phyloP scores from a whole-genome alignment of 2,113 vertebrate genomes.

The Crocuta crocuta region DNA sequence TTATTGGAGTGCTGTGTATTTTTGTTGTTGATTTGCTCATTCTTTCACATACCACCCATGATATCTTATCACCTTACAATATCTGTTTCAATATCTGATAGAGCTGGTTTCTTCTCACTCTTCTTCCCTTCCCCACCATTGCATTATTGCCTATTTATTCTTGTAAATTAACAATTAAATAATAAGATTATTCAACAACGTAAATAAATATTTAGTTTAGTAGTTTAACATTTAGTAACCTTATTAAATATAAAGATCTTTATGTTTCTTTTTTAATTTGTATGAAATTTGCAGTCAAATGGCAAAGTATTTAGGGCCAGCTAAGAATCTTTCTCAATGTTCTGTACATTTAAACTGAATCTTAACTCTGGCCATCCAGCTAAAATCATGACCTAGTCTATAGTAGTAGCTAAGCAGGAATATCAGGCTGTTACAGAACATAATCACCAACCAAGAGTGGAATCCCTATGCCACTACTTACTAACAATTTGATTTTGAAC shows the following conservation, averaged over 20 bases:
- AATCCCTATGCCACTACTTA: not conserved
- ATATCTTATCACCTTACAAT: not conserved
- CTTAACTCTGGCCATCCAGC: not conserved
- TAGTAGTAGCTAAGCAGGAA: not conserved
- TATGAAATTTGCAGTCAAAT: not conserved
- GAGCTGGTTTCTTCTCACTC: not conserved
- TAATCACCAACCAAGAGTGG: not conserved
- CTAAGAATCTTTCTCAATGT: not conserved
- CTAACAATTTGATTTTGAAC: not conserved
- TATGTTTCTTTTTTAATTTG: constrained; percentile 24
- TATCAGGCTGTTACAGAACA: not conserved
- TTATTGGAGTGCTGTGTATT: not conserved
- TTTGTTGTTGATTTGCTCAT: constrained; percentile 15
- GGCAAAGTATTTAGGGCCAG: not conserved
- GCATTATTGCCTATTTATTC: not conserved
- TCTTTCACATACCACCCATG: not conserved
- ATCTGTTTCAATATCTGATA: not conserved
- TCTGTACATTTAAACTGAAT: not conserved
- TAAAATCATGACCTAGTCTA: not conserved
- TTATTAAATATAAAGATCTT: not conserved
- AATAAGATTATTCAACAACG: not conserved
- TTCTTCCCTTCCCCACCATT: not conserved
- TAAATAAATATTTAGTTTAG: not conserved
- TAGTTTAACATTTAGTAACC: not conserved
- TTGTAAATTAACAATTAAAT: not conserved